Evolutionary conservation across 2,797 vertebrate genomes (phyloP), one percentile per base, ranked within the genome.

Genomic region (Pygocentrus nattereri): DNA sequence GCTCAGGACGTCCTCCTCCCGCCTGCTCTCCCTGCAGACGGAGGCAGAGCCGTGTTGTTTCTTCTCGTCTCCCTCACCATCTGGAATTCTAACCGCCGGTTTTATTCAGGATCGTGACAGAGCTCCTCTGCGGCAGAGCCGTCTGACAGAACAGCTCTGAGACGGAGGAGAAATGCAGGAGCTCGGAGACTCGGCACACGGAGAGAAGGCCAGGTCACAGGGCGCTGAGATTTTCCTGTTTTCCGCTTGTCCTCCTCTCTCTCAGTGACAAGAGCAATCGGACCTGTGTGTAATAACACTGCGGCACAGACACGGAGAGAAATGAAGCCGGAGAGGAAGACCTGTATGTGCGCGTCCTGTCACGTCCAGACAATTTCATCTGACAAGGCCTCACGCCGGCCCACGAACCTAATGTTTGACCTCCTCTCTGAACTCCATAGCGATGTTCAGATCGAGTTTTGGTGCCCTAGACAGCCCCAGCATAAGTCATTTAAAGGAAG

Each of bases 31-130:
- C 52, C 56, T 18, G 49, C 47, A 44, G 77, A 80, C 44, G 50
- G 23, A 56, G 75, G 72, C 49, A 38, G 54, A 58, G 58, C 71
- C 50, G 15, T 72, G 52, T 74, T 79, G 59, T 80, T 74, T 82
- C 12, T 87, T 30, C 75, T 49, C 19, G 4, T 15, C 71, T 79
- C 73, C 65, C 25, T 12, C 10, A 31, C 82, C 85, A 85, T 87
- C 73, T 87, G 82, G 76, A 79, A 79, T 27, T 50, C 52, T 82
- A 81, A 76, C 80, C 56, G 47, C 49, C 69, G 80, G 69, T 64
- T 64, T 73, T 56, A 74, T 68, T 56, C 30, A 67, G 31, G 71
- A 78, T 76, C 59, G 58, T 71, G 59, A 80, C 44, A 52, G 7
- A 78, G 50, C 30, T 68, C 59, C 79, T 82, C 62, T 59, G 34